These are phyloP conservation scores for Osmoderma eremita DNA, from an alignment of 2,888 invertebrate genomes.

Conservation along the genomic window DNA sequence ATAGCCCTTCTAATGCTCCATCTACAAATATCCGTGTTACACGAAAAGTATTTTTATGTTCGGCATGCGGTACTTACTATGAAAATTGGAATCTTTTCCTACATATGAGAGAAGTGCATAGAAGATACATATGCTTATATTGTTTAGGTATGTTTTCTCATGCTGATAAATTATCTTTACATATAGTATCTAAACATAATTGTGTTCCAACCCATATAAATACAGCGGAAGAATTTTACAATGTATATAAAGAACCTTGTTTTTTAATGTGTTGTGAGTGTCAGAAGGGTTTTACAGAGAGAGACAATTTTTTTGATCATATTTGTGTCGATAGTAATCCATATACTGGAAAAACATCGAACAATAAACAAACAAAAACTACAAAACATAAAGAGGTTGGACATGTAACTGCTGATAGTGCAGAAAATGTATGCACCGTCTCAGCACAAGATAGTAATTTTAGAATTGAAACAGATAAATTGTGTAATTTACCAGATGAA, in stretches of 20 bases:
- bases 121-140: constrained; percentile 83
- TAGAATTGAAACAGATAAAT: constrained; percentile 44
- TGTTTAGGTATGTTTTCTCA: constrained; percentile 85
- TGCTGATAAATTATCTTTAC: constrained; percentile 81
- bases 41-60: constrained; percentile 83
- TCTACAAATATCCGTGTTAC: constrained; percentile 72
- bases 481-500: constrained; percentile 44
- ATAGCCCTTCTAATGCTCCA: constrained; percentile 56
- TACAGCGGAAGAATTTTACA: constrained; percentile 72
- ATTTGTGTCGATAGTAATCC: constrained; percentile 65
- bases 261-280: constrained; percentile 85
- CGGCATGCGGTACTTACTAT: constrained; percentile 84
- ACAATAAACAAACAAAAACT: constrained; percentile 23
- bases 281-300: constrained; percentile 80
- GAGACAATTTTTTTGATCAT: constrained; percentile 80
- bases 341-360: background rate
- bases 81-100: constrained; percentile 88
- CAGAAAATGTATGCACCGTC: constrained; percentile 46
- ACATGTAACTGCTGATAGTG: constrained; percentile 52
- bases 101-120: constrained; percentile 85
- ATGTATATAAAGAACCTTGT: constrained; percentile 73
- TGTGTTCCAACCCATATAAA: constrained; percentile 76
- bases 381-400: constrained; percentile 35
- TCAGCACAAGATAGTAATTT: constrained; percentile 42
- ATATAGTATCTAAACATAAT: constrained; percentile 81